Conservation (phyloP, 1,140 invertebrate genomes). For the Drosophila bipectinata region DNA sequence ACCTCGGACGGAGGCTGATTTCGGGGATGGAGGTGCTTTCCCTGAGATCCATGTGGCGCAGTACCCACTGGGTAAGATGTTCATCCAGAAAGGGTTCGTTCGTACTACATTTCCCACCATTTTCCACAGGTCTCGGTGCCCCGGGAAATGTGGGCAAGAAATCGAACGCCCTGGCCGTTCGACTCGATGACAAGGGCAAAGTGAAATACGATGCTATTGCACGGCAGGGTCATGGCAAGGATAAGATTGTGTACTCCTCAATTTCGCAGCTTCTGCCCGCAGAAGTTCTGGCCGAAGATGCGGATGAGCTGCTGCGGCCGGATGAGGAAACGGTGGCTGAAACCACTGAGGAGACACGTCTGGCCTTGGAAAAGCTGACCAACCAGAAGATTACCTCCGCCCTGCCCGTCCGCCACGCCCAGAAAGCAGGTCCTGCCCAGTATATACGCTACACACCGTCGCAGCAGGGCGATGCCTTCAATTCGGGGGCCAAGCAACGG, state of each 20-base stretch:
- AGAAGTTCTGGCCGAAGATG: conserved; percentile 96
- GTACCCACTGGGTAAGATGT: conserved; percentile 92
- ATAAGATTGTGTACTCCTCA: conserved; percentile 99
- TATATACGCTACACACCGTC: conserved; percentile 99
- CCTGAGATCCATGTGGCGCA: conserved; percentile 99
- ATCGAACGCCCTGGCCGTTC: conserved; percentile 96
- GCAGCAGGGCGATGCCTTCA: conserved; percentile 97
- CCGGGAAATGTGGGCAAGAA: conserved; percentile 87
- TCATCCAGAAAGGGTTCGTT: background rate
- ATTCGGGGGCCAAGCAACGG: conserved; percentile 98
- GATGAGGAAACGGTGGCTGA: conserved; percentile 93
- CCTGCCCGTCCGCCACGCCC: conserved; percentile 95
- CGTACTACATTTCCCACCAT: background rate
- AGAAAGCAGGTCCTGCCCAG: conserved; percentile 95
- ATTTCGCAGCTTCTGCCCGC: conserved; percentile 96
- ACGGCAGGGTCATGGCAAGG: conserved; percentile 96
- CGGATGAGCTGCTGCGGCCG: conserved; percentile 94
- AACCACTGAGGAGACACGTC: conserved; percentile 93
- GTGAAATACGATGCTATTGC: conserved; percentile 99
- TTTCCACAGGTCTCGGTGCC: conserved; percentile 88
- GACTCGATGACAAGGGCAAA: conserved; percentile 96
- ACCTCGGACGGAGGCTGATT: conserved; percentile 93
- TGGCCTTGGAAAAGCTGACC: conserved; percentile 94
- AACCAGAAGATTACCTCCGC: conserved; percentile 96
- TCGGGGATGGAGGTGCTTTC: conserved; percentile 98